phyloP scores from a whole-genome alignment of 2,113 vertebrate species.

The Theristicus caerulescens region DNA sequence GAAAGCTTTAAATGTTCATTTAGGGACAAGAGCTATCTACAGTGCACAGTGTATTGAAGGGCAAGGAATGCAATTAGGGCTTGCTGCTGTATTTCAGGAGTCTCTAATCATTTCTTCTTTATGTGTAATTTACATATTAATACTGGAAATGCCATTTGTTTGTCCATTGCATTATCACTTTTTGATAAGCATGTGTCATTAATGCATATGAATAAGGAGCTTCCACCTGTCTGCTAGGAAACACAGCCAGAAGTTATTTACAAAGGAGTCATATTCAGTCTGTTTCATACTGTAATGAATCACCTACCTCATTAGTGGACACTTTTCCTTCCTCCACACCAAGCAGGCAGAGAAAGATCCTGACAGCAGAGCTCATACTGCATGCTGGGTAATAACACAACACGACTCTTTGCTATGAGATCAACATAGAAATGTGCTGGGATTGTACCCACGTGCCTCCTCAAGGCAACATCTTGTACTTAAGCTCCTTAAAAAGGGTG shows the following conservation, averaged over 20 bases:
- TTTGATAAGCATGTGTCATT: background rate
- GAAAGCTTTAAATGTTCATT: background rate
- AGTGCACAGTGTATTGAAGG: background rate
- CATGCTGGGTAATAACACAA: background rate
- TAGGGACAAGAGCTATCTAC: background rate
- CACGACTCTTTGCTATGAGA: background rate
- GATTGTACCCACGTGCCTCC: background rate
- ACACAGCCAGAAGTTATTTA: background rate
- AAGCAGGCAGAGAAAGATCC: background rate
- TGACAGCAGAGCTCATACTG: background rate
- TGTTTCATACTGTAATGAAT: background rate
- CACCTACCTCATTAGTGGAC: background rate
- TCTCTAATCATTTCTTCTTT: constrained; percentile 3
- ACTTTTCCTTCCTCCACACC: background rate
- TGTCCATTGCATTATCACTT: background rate
- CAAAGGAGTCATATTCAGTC: background rate
- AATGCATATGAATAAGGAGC: background rate
- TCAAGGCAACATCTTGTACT: background rate
- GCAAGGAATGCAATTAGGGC: constrained; percentile 12
- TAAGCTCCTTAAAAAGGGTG: background rate
- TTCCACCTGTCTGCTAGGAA: background rate
- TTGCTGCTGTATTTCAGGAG: background rate
- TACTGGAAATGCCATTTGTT: constrained; percentile 25
- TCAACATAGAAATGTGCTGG: background rate
- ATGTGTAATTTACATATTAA: constrained; percentile 15